Evolutionary conservation across 1,140 invertebrate species (phyloP).

Genomic region (Elysia chlorotica): DNA sequence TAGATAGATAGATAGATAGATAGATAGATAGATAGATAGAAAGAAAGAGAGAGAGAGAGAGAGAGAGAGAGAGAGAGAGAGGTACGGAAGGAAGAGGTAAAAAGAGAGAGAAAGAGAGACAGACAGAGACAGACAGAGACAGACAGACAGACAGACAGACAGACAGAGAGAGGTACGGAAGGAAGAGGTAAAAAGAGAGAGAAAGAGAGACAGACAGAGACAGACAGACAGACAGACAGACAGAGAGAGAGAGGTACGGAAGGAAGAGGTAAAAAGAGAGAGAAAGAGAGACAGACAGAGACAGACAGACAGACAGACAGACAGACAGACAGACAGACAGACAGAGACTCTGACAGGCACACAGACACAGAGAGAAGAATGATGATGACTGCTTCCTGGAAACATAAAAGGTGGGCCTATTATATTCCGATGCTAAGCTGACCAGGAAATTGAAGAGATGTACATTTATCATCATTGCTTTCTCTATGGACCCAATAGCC

Average conservation of each 20-base stretch:
- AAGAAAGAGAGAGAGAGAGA: neutral
- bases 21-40: neutral
- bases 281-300: neutral
- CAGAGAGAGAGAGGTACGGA: neutral
- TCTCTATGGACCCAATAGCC: too few relatives aligned
- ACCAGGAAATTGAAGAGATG: too few relatives aligned
- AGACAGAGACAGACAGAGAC: neutral
- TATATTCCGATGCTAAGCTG: too few relatives aligned
- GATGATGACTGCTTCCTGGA: too few relatives aligned
- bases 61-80: neutral
- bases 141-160: neutral
- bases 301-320: too few relatives aligned
- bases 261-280: too few relatives aligned
- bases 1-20: neutral
- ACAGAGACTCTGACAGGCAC: neutral
- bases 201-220: neutral
- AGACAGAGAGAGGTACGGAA: neutral
- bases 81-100: neutral
- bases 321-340: neutral
- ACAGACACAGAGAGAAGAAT: neutral
- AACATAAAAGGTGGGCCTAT: too few relatives aligned
- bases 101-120: neutral
- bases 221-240: neutral
- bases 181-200: neutral
- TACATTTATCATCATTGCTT: too few relatives aligned